These are phyloP conservation scores for Ramazzottius varieornatus DNA, from an alignment of 2,888 invertebrate genomes.

Conservation along the genomic window DNA sequence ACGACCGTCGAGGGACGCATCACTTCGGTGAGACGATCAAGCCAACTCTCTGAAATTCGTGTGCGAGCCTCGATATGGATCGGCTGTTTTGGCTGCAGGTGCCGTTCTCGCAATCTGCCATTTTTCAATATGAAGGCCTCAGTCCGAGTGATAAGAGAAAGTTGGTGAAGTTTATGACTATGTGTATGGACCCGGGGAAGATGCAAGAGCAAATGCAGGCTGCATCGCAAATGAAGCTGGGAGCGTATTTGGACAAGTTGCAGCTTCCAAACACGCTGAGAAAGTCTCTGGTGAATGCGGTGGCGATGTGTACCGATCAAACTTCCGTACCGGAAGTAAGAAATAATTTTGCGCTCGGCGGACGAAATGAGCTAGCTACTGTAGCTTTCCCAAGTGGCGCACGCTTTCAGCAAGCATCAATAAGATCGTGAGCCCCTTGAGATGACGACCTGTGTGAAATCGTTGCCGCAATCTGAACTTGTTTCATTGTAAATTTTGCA, in stretches of 20 bases:
- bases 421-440: too few species aligned
- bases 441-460: too few species aligned
- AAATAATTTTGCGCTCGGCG: too few species aligned
- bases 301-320: not conserved
- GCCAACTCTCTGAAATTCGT: not conserved
- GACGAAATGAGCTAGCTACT: too few species aligned
- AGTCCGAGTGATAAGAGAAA: not conserved
- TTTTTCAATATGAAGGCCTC: not conserved
- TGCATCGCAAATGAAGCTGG: not conserved
- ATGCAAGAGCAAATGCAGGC: not conserved
- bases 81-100: not conserved
- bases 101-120: not conserved
- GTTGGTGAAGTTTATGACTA: not conserved
- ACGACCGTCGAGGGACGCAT: not conserved
- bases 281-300: not conserved
- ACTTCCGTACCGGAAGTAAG: not conserved
- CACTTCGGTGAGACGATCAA: not conserved
- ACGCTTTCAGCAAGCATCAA: too few species aligned
- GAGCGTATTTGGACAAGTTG: not conserved
- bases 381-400: too few species aligned
- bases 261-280: not conserved
- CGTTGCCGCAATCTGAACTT: not conserved
- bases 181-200: not conserved
- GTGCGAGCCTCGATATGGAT: not conserved
- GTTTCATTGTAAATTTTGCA: not conserved